Conservation (phyloP, 1,140 invertebrate species). For the Danaus plexippus region DNA sequence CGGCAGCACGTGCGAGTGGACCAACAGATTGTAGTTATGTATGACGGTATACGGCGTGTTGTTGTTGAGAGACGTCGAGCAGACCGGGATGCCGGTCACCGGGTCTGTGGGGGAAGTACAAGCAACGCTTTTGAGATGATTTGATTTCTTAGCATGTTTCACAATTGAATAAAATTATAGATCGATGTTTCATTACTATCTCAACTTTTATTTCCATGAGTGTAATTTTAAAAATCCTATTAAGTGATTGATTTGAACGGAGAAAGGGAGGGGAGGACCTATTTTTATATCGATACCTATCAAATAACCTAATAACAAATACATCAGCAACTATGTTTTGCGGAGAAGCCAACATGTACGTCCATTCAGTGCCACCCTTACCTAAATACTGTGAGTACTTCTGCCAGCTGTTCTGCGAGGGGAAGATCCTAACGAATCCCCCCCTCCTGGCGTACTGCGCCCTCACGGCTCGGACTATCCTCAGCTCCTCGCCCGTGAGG, state of each 20-base stretch:
- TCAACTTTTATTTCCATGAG: too few relatives aligned
- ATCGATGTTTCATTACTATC: too few relatives aligned
- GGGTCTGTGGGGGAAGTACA: slow-evolving; percentile 69
- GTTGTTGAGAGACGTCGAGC: slow-evolving; percentile 74
- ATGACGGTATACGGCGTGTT: slow-evolving; percentile 72
- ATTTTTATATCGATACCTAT: too few relatives aligned
- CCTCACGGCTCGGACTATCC: slow-evolving; percentile 82
- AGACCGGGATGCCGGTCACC: slow-evolving; percentile 79
- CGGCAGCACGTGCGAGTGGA: slow-evolving; percentile 84
- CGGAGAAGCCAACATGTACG: too few relatives aligned
- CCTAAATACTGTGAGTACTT: slow-evolving; percentile 82
- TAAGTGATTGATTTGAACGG: too few relatives aligned
- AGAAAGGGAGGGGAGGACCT: too few relatives aligned
- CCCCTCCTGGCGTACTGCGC: slow-evolving; percentile 89
- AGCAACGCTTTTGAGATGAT: too few relatives aligned
- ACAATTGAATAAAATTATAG: too few relatives aligned
- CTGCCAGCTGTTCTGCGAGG: slow-evolving; percentile 88
- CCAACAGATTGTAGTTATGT: slow-evolving; percentile 85
- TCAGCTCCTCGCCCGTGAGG: slow-evolving; percentile 84
- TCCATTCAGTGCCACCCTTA: slow-evolving; percentile 32
- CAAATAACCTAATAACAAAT: too few relatives aligned
- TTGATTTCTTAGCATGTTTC: too few relatives aligned
- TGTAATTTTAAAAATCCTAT: too few relatives aligned
- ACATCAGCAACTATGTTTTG: too few relatives aligned
- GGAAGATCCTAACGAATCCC: slow-evolving; percentile 94